phyloP scores from a whole-genome alignment of 2,797 vertebrate species.

The Silurus lanzhouensis region DNA sequence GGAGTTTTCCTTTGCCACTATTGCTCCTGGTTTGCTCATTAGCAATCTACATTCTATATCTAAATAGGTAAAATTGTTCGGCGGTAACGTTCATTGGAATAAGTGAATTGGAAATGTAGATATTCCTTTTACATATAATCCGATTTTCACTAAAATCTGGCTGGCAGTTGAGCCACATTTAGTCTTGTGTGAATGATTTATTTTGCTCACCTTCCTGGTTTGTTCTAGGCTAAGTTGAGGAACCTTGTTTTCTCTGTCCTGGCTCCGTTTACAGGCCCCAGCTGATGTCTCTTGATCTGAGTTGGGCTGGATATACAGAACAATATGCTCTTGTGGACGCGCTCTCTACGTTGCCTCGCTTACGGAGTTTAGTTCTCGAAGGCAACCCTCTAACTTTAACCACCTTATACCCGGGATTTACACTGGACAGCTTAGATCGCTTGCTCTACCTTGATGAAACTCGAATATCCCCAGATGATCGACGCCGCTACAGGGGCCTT shows the following conservation, averaged over 20 bases:
- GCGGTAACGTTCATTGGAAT: not conserved
- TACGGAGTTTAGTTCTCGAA: constrained; percentile 64
- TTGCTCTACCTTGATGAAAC: constrained; percentile 76
- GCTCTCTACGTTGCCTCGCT: constrained; percentile 68
- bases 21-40: not conserved
- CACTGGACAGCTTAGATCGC: constrained; percentile 76
- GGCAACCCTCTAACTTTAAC: constrained; percentile 83
- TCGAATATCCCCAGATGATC: constrained; percentile 71
- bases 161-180: not conserved
- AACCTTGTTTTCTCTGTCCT: not conserved
- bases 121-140: not conserved
- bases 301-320: constrained; percentile 79
- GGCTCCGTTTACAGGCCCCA: constrained; percentile 75
- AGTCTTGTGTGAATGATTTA: not conserved
- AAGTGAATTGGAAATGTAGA: not conserved
- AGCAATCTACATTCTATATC: not conserved
- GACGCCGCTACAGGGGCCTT: constrained; percentile 70
- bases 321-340: constrained; percentile 68
- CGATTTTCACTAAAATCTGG: not conserved
- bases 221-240: not conserved
- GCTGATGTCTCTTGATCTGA: constrained; percentile 85
- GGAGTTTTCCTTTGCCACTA: not conserved
- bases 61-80: not conserved
- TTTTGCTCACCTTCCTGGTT: not conserved
- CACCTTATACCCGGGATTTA: constrained; percentile 79